Base-by-base conservation (phyloP, 92 coral and sea anemone genomes). In the Palythoa grandiflora region DNA sequence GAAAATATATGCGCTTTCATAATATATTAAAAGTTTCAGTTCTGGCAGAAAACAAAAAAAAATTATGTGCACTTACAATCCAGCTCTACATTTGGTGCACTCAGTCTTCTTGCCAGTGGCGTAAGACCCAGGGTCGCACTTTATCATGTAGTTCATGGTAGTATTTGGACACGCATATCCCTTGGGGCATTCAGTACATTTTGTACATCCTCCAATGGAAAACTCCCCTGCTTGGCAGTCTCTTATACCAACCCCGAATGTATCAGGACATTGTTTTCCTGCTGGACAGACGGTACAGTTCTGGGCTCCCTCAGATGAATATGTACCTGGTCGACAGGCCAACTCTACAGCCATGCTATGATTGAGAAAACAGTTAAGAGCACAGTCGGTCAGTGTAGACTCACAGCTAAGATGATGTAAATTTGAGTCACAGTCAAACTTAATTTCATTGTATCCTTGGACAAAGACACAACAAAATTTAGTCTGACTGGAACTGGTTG, bases 101-200 rank as follows among this genome's bases (percentile, higher is more conserved):
- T 66, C 90, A 1, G 88, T 83, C 77, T 97, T 93, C 92, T 73
- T 78, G 9, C 92, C 92, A 80, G 73, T 79, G 0, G 99, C 92
- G 79, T 89, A 97, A 53, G 48, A 92, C 2, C 99, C 99, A 68
- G 94, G 89, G 1, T 89, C 88, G 75, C 99, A 97, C 68, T 91
- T 92, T 16, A 89, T 87, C 92, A 68, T 95, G 89, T 83, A 92
- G 83, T 95, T 93, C 17, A 96, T 97, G 2, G 96, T 84, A 54
- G 93, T 95, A 48, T 87, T 86, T 14, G 99, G 96, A 79, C 99
- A 97, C 8, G 97, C 97, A 75, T 70, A 97, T 16, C 99, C 99
- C 60, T 88, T 97, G 3, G 99, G 99, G 38, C 99, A 97, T 7
- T 81, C 40, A 38, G 96, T 95, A 60, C 99, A 97, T 1, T 48